phyloP scores from a whole-genome alignment of 1,140 invertebrate genomes.

The Leptinotarsa lineolata region DNA sequence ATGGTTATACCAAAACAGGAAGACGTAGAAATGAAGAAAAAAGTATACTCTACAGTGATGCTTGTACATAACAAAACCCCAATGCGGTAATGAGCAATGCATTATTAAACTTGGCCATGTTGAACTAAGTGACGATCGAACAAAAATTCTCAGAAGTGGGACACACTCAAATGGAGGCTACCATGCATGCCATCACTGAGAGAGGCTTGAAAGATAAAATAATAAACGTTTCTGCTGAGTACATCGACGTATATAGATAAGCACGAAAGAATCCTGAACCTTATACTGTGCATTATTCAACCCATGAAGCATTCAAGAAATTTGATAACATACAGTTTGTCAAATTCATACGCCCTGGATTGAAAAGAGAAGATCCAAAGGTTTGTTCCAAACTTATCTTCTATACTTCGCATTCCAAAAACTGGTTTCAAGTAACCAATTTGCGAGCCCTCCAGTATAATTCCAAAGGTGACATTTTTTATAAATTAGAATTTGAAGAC shows the following conservation, averaged over 20 bases:
- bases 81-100: conserved; percentile 21
- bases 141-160: conserved; percentile 24
- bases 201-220: conserved; percentile 1
- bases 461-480: neutral
- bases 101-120: conserved; percentile 20
- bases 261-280: conserved; percentile 20
- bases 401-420: neutral
- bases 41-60: conserved; percentile 13
- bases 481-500: conserved; percentile 26
- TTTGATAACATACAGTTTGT: conserved; percentile 21
- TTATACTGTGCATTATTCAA: conserved; percentile 20
- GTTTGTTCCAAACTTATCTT: neutral
- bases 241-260: conserved; percentile 11
- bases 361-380: conserved; percentile 13
- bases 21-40: no score
- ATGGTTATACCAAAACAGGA: conserved; percentile 8
- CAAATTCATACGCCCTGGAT: conserved; percentile 26
- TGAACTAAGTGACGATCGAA: conserved; percentile 14
- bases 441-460: conserved; percentile 7
- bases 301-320: conserved; percentile 22
- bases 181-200: conserved; percentile 32
- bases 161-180: conserved; percentile 25
- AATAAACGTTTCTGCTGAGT: conserved; percentile 21
- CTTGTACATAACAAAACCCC: conserved; percentile 21
- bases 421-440: conserved; percentile 11